Percentiles rank a stretch among this genome's conserved stretches.
Conservation (phyloP, 2,888 invertebrate species). For the Branchellion lobata region DNA sequence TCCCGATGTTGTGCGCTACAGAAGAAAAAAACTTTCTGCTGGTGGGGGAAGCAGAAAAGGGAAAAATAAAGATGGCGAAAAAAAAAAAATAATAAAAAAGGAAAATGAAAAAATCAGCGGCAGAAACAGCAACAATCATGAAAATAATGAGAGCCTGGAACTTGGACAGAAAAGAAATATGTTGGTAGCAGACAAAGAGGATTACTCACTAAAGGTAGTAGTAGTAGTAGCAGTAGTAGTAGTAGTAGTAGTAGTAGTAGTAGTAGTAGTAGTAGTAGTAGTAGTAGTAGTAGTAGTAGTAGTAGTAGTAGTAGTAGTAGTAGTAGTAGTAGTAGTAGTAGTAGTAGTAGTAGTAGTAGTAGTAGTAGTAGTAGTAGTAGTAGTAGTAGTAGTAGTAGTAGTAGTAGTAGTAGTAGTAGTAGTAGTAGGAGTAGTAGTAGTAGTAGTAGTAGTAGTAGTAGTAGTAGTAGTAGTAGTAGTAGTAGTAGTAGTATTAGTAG, state of each 20-base stretch:
- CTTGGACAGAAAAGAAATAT: no score
- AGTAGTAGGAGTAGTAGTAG: conserved; percentile 23
- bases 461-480: conserved; percentile 24
- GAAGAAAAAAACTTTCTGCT: not conserved
- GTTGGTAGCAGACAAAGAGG: no score
- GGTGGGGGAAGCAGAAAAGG: not conserved
- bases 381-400: conserved; percentile 15
- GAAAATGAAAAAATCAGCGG: not conserved
- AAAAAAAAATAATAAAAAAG: not conserved
- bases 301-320: conserved; percentile 16
- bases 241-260: conserved; percentile 42
- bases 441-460: conserved; percentile 27
- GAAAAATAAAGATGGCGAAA: not conserved
- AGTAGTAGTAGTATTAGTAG: conserved; percentile 17
- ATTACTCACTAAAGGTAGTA: conserved; percentile 7
- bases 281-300: conserved; percentile 42
- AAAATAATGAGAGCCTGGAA: no score
- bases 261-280: conserved; percentile 43
- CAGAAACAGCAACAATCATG: no score
- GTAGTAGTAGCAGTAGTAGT: conserved; percentile 39
- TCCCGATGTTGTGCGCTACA: no score
- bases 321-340: conserved; percentile 4
- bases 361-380: conserved; percentile 19
- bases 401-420: conserved; percentile 25
- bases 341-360: conserved; percentile 20